phyloP scores from a whole-genome alignment of 2,797 vertebrate species.

The Sebastes steindachneri region DNA sequence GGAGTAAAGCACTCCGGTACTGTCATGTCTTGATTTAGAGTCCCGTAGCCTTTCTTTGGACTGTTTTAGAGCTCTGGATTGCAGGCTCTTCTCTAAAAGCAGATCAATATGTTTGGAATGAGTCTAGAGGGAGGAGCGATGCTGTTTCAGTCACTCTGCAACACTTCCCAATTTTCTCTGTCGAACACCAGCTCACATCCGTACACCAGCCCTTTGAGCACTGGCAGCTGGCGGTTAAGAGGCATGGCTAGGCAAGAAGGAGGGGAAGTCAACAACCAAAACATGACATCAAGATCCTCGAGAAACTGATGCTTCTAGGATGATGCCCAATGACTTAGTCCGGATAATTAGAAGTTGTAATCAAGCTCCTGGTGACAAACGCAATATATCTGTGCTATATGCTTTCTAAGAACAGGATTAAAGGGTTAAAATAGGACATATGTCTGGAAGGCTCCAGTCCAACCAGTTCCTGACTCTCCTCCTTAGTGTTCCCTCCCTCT shows the following conservation, averaged over 20 bases:
- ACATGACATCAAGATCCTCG: conserved; percentile 62
- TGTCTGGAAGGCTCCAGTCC: conserved; percentile 31
- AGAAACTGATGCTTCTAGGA: conserved; percentile 48
- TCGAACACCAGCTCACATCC: conserved; percentile 68
- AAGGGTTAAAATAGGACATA: conserved; percentile 24
- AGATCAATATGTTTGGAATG: conserved; percentile 74
- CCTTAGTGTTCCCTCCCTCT: not conserved
- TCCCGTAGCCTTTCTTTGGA: conserved; percentile 60
- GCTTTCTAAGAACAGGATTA: conserved; percentile 32
- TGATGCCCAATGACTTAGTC: conserved; percentile 61
- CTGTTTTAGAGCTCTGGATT: conserved; percentile 59
- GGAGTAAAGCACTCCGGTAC: conserved; percentile 33
- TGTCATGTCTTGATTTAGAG: conserved; percentile 62
- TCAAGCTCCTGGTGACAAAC: conserved; percentile 34
- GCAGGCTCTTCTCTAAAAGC: conserved; percentile 52
- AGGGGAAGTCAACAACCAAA: conserved; percentile 67
- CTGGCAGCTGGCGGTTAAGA: conserved; percentile 56
- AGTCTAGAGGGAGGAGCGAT: conserved; percentile 59
- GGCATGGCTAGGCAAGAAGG: conserved; percentile 28
- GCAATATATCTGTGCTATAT: conserved; percentile 30
- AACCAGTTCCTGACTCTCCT: conserved; percentile 29
- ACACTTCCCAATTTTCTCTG: conserved; percentile 64
- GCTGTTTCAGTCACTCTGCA: conserved; percentile 63
- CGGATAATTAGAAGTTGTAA: conserved; percentile 53
- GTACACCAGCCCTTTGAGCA: conserved; percentile 59